Percentiles rank a stretch among this genome's conserved stretches.
phyloP scores from a whole-genome alignment of 2,797 vertebrate species.

The Carapus acus region DNA sequence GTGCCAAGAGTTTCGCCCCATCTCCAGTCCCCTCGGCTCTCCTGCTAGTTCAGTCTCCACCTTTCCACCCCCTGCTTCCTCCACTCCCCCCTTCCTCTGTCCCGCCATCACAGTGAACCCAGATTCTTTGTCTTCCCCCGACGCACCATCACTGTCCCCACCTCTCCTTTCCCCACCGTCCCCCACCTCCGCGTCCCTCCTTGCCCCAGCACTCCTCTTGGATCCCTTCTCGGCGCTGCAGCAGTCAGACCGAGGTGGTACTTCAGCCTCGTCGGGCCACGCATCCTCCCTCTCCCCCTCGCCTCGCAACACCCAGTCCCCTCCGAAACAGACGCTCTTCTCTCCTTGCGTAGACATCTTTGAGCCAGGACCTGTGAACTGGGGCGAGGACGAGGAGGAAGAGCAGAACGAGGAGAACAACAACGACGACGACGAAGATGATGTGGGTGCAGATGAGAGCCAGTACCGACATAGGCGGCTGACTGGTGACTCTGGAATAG shows the following conservation, averaged over 20 bases:
- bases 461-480: constrained; percentile 80
- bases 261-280: constrained; percentile 41
- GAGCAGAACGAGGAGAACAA: constrained; percentile 35
- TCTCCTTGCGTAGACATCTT: constrained; percentile 75
- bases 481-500: constrained; percentile 89
- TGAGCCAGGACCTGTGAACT: constrained; percentile 59
- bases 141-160: constrained; percentile 28
- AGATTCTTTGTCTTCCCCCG: constrained; percentile 20
- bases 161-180: constrained; percentile 21
- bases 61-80: background rate
- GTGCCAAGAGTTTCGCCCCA: background rate
- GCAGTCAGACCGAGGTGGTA: constrained; percentile 39
- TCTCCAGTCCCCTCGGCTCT: constrained; percentile 1
- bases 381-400: constrained; percentile 46
- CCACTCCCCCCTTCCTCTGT: constrained; percentile 14
- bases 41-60: constrained; percentile 4
- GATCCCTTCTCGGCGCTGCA: constrained; percentile 54
- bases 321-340: constrained; percentile 72
- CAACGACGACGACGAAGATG: constrained; percentile 60
- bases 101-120: constrained; percentile 54
- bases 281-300: constrained; percentile 59
- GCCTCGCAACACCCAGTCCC: constrained; percentile 62
- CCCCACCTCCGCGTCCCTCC: constrained; percentile 15
- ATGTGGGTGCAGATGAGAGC: constrained; percentile 72
- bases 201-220: constrained; percentile 43